Conservation (phyloP, 2,888 invertebrate genomes). For the Schizotus pectinicornis region DNA sequence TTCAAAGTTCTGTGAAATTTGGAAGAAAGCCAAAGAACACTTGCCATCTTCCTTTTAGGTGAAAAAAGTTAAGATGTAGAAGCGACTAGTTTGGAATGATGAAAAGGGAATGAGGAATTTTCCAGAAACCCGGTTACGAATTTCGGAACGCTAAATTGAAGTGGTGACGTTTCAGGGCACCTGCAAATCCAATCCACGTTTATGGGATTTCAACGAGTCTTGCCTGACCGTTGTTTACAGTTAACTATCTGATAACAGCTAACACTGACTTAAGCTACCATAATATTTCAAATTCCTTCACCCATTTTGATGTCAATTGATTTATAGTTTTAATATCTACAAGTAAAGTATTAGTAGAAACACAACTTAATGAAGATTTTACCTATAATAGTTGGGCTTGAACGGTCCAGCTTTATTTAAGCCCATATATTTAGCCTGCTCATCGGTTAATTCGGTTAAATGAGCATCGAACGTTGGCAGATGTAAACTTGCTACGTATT, state of each 20-base stretch:
- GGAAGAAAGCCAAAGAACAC: too few species aligned
- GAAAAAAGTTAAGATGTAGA: too few species aligned
- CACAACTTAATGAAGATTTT: slow-evolving; percentile 27
- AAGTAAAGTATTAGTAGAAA: neutral
- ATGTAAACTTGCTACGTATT: slow-evolving; percentile 97
- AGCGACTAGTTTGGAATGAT: too few species aligned
- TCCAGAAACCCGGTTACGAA: too few species aligned
- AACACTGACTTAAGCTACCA: slow-evolving; percentile 37
- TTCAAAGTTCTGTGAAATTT: too few species aligned
- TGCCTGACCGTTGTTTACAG: too few species aligned
- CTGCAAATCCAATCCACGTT: neutral
- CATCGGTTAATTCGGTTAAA: slow-evolving; percentile 92
- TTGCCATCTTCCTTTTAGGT: too few species aligned
- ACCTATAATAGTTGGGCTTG: slow-evolving; percentile 98
- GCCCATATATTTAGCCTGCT: slow-evolving; percentile 97
- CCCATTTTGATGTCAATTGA: slow-evolving; percentile 7
- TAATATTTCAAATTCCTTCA: slow-evolving; percentile 23
- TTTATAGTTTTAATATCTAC: neutral
- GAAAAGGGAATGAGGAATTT: too few species aligned
- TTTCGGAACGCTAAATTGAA: too few species aligned
- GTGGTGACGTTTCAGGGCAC: too few species aligned
- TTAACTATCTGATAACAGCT: slow-evolving; percentile 37
- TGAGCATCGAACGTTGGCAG: slow-evolving; percentile 97
- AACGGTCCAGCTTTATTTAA: slow-evolving; percentile 98
- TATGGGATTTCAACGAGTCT: neutral